Base-by-base conservation (phyloP, 2,797 vertebrate species). In the Diglossa cyanea region DNA sequence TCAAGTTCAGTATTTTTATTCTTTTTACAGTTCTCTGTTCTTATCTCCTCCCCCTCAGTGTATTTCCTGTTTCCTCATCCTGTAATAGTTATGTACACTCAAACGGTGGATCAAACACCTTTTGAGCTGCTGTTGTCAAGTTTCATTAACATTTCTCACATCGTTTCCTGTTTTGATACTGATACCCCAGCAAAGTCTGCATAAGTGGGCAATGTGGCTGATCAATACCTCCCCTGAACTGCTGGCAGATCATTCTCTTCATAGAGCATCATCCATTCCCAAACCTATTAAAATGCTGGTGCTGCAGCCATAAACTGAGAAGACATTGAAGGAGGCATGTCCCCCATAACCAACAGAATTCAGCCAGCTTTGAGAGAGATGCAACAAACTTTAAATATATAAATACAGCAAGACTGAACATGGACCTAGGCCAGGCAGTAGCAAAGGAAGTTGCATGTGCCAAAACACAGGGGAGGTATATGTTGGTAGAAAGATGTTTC, bases 31-130 rank as follows among this genome's bases (percentile, higher is more conserved):
- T 84, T 94, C 60, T 84, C 89, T 84, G 66, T 70, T 95, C 88
- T 91, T 74, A 92, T 94, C 86, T 94, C 91, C 82, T 94, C 73
- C 65, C 62, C 62, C 74, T 79, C 57, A 80, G 50, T 7, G 1
- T 81, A 78, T 93, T 95, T 96, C 96, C 92, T 95, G 94, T 95
- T 96, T 95, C 95, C 96, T 95, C 91, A 93, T 97, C 94, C 90
- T 76, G 61, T 91, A 86, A 91, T 93, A 91, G 90, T 94, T 57
- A 73, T 81, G 67, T 74, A 90, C 85, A 80, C 42, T 86, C 84
- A 92, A 91, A 93, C 7, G 0, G 88, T 92, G 95, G 96, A 97
- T 86, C 89, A 95, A 86, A 92, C 71, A 94, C 74, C 86, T 96
- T 88, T 70, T 77, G 83, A 96, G 93, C 80, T 97, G 91, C 68